phyloP scores from a whole-genome alignment of 2,797 vertebrate species.

The Garrulus glandarius region DNA sequence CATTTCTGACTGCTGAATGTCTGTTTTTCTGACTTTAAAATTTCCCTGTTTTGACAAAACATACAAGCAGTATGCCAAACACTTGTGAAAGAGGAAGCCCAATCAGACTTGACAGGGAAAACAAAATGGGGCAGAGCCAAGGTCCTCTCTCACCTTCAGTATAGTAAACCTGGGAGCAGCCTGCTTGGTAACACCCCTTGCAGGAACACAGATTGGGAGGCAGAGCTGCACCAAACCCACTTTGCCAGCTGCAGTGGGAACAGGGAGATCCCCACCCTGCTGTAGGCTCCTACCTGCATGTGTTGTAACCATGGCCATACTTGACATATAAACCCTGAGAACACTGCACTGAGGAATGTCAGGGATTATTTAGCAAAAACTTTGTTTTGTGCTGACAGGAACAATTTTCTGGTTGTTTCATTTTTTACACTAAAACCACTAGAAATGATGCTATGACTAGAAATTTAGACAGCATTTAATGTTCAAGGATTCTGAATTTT shows the following conservation, averaged over 20 bases:
- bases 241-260: background rate
- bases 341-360: background rate
- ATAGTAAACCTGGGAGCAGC: background rate
- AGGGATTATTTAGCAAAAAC: background rate
- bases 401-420: background rate
- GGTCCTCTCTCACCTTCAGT: background rate
- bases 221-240: background rate
- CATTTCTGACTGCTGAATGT: background rate
- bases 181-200: background rate
- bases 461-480: background rate
- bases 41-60: background rate
- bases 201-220: background rate
- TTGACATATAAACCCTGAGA: background rate
- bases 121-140: background rate
- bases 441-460: background rate
- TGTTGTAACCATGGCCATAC: background rate
- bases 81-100: background rate
- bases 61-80: background rate
- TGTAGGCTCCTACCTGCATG: no score
- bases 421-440: background rate
- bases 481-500: constrained; percentile 29
- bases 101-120: background rate
- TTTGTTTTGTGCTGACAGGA: background rate
- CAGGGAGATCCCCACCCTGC: background rate
- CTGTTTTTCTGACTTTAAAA: background rate